Percentiles rank a stretch among this genome's conserved stretches.
These are phyloP conservation scores for Gephyroberyx darwinii DNA, from an alignment of 2,797 vertebrate species.

Conservation along the genomic window DNA sequence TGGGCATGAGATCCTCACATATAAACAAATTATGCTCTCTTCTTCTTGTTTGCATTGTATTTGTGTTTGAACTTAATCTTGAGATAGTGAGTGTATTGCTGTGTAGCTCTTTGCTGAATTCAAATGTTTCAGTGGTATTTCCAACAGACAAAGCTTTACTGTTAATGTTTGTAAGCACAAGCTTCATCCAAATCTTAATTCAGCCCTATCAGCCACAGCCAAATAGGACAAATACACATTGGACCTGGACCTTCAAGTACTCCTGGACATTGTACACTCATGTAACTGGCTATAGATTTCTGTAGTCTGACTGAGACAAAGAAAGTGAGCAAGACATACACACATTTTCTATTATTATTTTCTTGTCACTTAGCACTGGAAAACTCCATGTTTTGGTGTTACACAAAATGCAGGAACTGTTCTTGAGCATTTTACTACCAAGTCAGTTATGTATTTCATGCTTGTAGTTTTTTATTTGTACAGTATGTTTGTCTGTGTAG, in stretches of 20 bases:
- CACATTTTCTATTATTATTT: conserved; percentile 41
- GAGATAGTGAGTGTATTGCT: not conserved
- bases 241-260: not conserved
- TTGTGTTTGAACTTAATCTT: not conserved
- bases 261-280: conserved; percentile 15
- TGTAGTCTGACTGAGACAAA: conserved; percentile 24
- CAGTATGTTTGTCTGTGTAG: conserved; percentile 68
- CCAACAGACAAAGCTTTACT: conserved; percentile 37
- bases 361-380: conserved; percentile 57
- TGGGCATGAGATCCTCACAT: not conserved
- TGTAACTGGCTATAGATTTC: conserved; percentile 44
- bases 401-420: conserved; percentile 28
- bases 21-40: not conserved
- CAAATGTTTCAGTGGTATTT: conserved; percentile 11
- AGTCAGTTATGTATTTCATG: conserved; percentile 43
- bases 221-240: not conserved
- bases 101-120: conserved; percentile 17
- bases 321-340: conserved; percentile 1
- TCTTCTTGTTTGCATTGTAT: not conserved
- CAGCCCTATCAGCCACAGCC: not conserved
- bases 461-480: conserved; percentile 68
- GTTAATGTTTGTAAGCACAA: conserved; percentile 22
- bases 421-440: conserved; percentile 34
- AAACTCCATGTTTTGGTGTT: conserved; percentile 56
- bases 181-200: conserved; percentile 52